Evolutionary conservation across 92 coral and sea anemone species (phyloP), one percentile per base, ranked within the genome.

Genomic region (Porites divaricata): DNA sequence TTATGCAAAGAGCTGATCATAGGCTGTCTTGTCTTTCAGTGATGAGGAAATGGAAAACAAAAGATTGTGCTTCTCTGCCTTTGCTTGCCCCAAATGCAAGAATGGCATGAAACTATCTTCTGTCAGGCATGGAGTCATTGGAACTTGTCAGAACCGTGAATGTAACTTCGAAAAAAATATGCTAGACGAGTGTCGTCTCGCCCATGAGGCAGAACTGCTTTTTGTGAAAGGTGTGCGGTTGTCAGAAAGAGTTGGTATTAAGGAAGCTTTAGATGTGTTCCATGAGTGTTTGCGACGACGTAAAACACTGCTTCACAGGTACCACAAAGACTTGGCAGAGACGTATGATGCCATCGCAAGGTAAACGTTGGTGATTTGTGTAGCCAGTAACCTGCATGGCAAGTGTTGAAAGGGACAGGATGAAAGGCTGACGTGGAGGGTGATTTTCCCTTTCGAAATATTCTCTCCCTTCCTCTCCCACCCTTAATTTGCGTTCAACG

Each of bases 321-420:
- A 95, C 70, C 91, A 95, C 84, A 95, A 96, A 80, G 98, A 95
- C 58, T 84, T 96, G 90, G 99, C 98, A 0, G 99, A 96, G 79
- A 96, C 96, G 9, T 98, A 96, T 70, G 99, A 96, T 88, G 98
- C 95, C 13, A 79, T 95, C 63, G 98, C 99, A 67, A 95, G 98
- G 99, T 96, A 74, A 54, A 35, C 45, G 4, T 35, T 35, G 4
- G 45, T 35, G 45, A 35, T 35, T 35, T 35, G 45, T 35, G 7
- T 35, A 35, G 45, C 45, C 45, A 35, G 45, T 35, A 35, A 6
- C 45, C 4, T 35, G 0, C 0, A 6, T 35, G 45, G 7, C 7
- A 35, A 6, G 45, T 6, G 7, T 35, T 4, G 7, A 35, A 35
- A 35, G 45, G 0, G 45, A 6, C 45, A 6, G 45, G 0, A 35